Evolutionary conservation across 2,888 invertebrate species (phyloP), one percentile per base, ranked within the genome.

Genomic region (Tubiluchus corallicola): DNA sequence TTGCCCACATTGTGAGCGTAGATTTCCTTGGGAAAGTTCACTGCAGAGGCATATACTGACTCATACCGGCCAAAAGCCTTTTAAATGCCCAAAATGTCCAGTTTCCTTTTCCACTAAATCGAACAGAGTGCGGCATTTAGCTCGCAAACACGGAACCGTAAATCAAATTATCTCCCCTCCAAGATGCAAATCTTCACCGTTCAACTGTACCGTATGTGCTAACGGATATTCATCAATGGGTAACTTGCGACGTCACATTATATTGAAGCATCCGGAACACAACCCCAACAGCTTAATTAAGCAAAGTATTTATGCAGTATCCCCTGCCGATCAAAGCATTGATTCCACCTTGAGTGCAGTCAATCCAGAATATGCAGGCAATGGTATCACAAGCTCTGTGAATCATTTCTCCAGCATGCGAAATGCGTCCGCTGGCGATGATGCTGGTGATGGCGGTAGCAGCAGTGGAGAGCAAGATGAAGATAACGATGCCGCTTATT

Each of bases 11-110:
- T 94, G 94, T 64, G 77, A 80, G 54, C 74, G 92, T 37, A 84
- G 85, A 60, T 94, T 94, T 65, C 92, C 94, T 0, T 94, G 94
- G 94, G 82, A 84, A 1, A 90, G 88, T 20, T 92, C 90, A 0
- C 70, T 94, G 19, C 76, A 88, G n/a, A 74, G 94, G 5, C 94
- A 94, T 63, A 82, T 94, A 29, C 53, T 87, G 3, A 94, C 94
- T 0, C 94, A 94, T 62, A 94, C 92, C 0, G 88, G 71, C 2
- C 90, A 92, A 60, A 94, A 94, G 59, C 94, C 94, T 0, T 94
- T 81, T 69, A 85, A 88, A 59, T 94, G 94, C 63, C 79, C 82
- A 1, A 80, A 84, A 57, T 94, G 94, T 60, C 82, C 84, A 0
- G 71, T 92, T 4, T 75, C 87, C 1, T 94, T 94, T 63, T 94